Percentiles rank a stretch among this genome's conserved stretches.
Evolutionary conservation across 1,140 invertebrate species (phyloP).

Genomic region (Papilio polytes): DNA sequence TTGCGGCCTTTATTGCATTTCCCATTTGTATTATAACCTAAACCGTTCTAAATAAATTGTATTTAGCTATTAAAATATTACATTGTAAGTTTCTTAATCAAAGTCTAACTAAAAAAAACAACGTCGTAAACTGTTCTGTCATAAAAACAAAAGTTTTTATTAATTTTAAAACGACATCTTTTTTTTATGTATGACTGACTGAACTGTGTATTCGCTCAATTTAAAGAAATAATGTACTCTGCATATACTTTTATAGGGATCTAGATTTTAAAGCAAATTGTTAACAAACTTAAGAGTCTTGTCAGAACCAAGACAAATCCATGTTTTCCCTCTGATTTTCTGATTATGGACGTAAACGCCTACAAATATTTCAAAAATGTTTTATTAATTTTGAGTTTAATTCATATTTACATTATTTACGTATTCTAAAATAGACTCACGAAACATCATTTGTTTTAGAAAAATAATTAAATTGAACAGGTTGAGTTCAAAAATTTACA

Average conservation of each 20-base stretch:
- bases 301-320: background rate
- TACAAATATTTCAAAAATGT: no score
- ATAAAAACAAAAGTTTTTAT: background rate
- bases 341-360: no score
- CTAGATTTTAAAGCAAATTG: background rate
- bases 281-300: background rate
- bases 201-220: slow-evolving; percentile 25
- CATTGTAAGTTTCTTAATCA: background rate
- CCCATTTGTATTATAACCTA: background rate
- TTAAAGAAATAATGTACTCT: slow-evolving; percentile 17
- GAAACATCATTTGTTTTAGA: no score
- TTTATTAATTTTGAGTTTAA: no score
- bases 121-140: no score
- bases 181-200: background rate
- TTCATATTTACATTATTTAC: no score
- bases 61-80: background rate
- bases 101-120: background rate
- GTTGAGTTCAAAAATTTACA: background rate
- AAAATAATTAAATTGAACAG: background rate
- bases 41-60: background rate
- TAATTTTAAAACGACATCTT: background rate
- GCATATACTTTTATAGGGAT: background rate
- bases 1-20: slow-evolving; percentile 37
- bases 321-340: no score
- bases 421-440: no score